phyloP scores from a whole-genome alignment of 2,113 vertebrate species.

The Ophthalmotilapia sp. region DNA sequence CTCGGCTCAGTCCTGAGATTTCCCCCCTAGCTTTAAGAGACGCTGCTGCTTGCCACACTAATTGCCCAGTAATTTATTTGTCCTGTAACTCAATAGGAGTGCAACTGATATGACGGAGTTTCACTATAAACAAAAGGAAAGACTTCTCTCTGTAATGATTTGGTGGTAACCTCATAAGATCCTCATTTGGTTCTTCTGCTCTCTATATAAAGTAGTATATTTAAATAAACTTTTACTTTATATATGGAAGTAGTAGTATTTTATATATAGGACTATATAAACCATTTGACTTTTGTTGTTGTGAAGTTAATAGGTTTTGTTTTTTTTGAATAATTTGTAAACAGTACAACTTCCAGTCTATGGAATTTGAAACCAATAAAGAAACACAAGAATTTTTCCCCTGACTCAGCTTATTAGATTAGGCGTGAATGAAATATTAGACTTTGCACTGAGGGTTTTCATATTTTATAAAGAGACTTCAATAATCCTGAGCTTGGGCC shows the following conservation, averaged over 20 bases:
- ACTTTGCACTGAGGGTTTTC: not conserved
- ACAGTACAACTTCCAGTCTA: not conserved
- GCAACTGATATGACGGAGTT: constrained; percentile 35
- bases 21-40: constrained; percentile 26
- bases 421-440: constrained; percentile 9
- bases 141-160: constrained; percentile 7
- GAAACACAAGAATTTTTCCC: not conserved
- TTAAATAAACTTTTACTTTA: not conserved
- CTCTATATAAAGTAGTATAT: not conserved
- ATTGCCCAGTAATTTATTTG: constrained; percentile 52
- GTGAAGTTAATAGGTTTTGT: constrained; percentile 5
- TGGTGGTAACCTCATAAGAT: constrained; percentile 10
- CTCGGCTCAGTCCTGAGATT: constrained; percentile 10
- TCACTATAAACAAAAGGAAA: constrained; percentile 57
- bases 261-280: constrained; percentile 1
- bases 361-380: not conserved
- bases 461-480: not conserved
- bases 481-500: not conserved
- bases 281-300: constrained; percentile 34
- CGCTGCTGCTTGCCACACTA: constrained; percentile 35
- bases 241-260: not conserved
- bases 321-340: not conserved
- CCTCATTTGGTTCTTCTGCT: not conserved
- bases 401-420: constrained; percentile 35
- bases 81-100: constrained; percentile 43